Evolutionary conservation across 2,113 vertebrate species (phyloP).

Genomic region (Phocoena sinus): DNA sequence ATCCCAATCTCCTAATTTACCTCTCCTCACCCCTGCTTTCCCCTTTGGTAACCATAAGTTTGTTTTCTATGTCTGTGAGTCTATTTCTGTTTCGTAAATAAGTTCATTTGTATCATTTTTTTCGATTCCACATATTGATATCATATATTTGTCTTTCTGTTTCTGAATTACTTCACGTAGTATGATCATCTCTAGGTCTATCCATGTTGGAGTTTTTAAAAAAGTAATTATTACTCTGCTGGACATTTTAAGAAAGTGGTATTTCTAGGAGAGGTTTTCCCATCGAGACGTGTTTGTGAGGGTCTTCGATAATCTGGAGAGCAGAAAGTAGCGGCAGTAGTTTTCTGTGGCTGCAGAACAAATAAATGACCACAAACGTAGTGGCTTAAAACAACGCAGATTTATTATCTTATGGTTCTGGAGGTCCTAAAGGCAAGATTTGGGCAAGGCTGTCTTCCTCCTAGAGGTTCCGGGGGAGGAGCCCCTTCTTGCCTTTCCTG

Average conservation of each 20-base stretch:
- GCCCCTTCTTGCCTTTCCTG: background rate
- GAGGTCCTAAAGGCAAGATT: background rate
- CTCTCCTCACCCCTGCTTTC: background rate
- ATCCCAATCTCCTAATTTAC: background rate
- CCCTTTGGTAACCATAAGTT: background rate
- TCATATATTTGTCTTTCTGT: background rate
- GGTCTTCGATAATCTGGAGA: background rate
- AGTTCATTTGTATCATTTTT: background rate
- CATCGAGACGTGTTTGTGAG: background rate
- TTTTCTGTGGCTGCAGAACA: background rate
- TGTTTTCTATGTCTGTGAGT: background rate
- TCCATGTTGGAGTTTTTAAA: background rate
- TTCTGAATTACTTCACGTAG: background rate
- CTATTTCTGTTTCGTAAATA: background rate
- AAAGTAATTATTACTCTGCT: background rate
- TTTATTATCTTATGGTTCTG: accelerated
- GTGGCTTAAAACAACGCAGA: background rate
- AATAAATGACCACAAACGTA: background rate
- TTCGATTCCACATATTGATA: background rate
- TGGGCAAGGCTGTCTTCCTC: background rate
- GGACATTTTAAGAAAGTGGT: background rate
- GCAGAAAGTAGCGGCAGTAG: background rate
- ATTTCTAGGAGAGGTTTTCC: background rate
- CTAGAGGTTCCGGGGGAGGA: background rate
- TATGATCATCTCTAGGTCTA: background rate